A percentile compares a stretch with the other conserved stretches of the same genome.
These are phyloP conservation scores for Nasonia longicornis DNA, from an alignment of 1,140 invertebrate species.

Conservation along the genomic window DNA sequence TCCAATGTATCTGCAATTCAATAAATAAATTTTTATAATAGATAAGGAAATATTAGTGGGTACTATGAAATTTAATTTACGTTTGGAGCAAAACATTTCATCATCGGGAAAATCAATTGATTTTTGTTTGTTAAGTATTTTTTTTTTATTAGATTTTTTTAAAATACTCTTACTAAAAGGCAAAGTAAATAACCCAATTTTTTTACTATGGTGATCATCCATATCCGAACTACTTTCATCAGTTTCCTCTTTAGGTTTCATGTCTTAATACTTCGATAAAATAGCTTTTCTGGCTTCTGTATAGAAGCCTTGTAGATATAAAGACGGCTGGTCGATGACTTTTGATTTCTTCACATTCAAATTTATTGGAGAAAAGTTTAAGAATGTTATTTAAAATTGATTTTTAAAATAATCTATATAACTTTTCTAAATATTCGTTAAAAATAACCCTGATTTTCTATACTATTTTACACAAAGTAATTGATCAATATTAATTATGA, in stretches of 20 bases:
- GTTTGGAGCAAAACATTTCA: not conserved
- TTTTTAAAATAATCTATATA: too few species aligned
- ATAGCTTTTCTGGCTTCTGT: not conserved
- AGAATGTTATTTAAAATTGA: too few species aligned
- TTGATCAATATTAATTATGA: too few species aligned
- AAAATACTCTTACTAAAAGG: not conserved
- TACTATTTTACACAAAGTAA: too few species aligned
- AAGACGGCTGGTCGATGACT: not conserved
- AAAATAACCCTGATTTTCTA: too few species aligned
- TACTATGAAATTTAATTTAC: not conserved
- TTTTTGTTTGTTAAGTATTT: not conserved
- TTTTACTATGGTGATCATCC: not conserved
- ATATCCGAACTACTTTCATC: not conserved
- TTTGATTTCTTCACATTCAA: not conserved
- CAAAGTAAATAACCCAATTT: not conserved
- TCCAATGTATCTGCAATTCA: not conserved
- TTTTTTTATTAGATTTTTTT: not conserved
- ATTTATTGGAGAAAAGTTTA: not conserved
- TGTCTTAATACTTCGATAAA: not conserved
- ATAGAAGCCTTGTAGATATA: not conserved
- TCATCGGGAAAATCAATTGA: not conserved
- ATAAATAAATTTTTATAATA: not conserved
- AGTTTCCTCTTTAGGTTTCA: not conserved
- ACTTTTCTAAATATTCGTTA: too few species aligned
- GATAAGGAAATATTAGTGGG: too few species aligned